phyloP scores from a whole-genome alignment of 2,113 vertebrate genomes.

The Oryzias melastigma region DNA sequence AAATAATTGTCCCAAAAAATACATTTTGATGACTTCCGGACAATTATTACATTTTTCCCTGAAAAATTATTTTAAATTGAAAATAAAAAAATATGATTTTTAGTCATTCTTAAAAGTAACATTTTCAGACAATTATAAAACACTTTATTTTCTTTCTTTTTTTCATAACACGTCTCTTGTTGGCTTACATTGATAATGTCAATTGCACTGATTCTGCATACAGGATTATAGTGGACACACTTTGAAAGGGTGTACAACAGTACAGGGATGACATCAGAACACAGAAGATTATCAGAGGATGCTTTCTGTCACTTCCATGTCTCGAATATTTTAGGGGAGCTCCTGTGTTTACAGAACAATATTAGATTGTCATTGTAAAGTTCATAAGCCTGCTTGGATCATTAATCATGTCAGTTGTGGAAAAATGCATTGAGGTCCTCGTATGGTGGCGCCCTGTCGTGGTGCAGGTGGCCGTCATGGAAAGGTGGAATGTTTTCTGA shows the following conservation, averaged over 20 bases:
- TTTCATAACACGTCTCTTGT: conserved; percentile 60
- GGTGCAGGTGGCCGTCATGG: conserved; percentile 89
- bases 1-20: not conserved
- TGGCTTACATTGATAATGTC: conserved; percentile 61
- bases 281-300: conserved; percentile 52
- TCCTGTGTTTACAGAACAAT: conserved; percentile 32
- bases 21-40: no score
- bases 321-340: conserved; percentile 13
- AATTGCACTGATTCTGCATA: conserved; percentile 67
- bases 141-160: conserved; percentile 61
- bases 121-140: conserved; percentile 69
- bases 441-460: conserved; percentile 89
- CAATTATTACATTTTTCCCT: no score
- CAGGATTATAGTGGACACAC: conserved; percentile 65
- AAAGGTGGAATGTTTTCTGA: conserved; percentile 95
- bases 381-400: conserved; percentile 24
- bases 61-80: no score
- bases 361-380: conserved; percentile 48
- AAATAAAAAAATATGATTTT: no score
- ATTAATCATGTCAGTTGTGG: conserved; percentile 81
- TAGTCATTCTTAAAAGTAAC: no score
- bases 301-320: conserved; percentile 18
- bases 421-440: conserved; percentile 98
- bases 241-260: conserved; percentile 63
- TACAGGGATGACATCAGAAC: conserved; percentile 65